A percentile compares a stretch with the other conserved stretches of the same genome.
Evolutionary conservation across 1,140 invertebrate genomes (phyloP).

Genomic region (Halesus radiatus): DNA sequence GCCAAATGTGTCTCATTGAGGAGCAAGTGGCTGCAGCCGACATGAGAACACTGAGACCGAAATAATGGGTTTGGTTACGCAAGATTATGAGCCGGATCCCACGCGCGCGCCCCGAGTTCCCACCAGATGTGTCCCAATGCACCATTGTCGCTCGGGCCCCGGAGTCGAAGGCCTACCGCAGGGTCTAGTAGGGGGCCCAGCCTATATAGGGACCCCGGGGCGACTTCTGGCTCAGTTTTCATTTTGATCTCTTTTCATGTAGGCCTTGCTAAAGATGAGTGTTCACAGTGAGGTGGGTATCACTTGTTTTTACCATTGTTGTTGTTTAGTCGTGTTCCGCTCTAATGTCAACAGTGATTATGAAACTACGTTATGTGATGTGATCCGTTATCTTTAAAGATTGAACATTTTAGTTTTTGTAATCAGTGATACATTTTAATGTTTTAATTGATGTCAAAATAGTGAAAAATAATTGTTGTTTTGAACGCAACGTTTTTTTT

Average conservation of each 20-base stretch:
- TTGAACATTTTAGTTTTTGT: not conserved
- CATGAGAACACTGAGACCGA: conserved; percentile 45
- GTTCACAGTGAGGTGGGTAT: conserved; percentile 56
- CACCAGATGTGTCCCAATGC: conserved; percentile 51
- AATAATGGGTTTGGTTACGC: conserved; percentile 49
- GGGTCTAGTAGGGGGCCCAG: conserved; percentile 43
- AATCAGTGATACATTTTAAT: not conserved
- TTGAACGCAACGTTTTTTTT: not conserved
- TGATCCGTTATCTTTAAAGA: not conserved
- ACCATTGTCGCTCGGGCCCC: conserved; percentile 40
- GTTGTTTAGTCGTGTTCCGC: conserved; percentile 43
- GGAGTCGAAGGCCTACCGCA: conserved; percentile 35
- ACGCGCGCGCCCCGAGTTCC: conserved; percentile 48
- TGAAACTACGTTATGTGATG: conserved; percentile 35
- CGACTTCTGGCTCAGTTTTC: conserved; percentile 49
- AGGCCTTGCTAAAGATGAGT: conserved; percentile 53
- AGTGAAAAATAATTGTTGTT: not conserved
- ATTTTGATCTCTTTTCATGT: conserved; percentile 55
- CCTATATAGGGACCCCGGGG: conserved; percentile 53
- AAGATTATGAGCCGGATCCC: conserved; percentile 45
- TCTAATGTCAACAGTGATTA: conserved; percentile 41
- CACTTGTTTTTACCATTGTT: conserved; percentile 35
- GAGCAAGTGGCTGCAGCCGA: conserved; percentile 39
- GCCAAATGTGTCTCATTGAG: conserved; percentile 45
- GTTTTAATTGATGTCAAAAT: too few species aligned